A percentile compares a stretch with the other conserved stretches of the same genome.
Evolutionary conservation across 2,888 invertebrate species (phyloP).

Genomic region (Habrosyne pyritoides): DNA sequence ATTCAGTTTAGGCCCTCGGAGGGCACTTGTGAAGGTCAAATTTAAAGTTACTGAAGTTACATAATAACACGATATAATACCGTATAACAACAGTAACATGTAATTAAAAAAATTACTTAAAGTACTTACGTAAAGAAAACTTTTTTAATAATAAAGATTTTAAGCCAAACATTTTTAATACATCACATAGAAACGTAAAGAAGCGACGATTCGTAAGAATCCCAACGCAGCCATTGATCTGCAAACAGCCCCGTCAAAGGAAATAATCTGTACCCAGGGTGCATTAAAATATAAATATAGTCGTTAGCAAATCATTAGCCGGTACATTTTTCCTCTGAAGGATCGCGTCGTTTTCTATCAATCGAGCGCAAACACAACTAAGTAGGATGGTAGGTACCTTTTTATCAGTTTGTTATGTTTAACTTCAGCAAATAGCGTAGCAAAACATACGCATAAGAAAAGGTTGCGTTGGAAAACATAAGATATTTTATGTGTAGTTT

Average conservation of each 20-base stretch:
- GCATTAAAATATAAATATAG: constrained; percentile 81
- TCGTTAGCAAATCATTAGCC: constrained; percentile 84
- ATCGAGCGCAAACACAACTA: constrained; percentile 53
- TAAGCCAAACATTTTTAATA: constrained; percentile 15
- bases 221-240: constrained; percentile 47
- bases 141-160: not conserved
- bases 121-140: not conserved
- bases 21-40: too few species aligned
- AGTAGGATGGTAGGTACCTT: not conserved
- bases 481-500: too few species aligned
- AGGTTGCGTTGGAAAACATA: too few species aligned
- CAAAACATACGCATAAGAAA: too few species aligned
- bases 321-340: constrained; percentile 64
- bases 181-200: constrained; percentile 27
- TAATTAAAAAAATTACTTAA: too few species aligned
- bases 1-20: too few species aligned
- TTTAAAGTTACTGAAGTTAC: too few species aligned
- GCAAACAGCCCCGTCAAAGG: constrained; percentile 69
- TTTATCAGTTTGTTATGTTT: not conserved
- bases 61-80: too few species aligned
- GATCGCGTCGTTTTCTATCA: constrained; percentile 65
- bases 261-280: constrained; percentile 74
- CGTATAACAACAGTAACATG: too few species aligned
- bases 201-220: constrained; percentile 17
- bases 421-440: not conserved